phyloP scores from a whole-genome alignment of 2,113 vertebrate genomes.

The Myrmecophaga tridactyla region DNA sequence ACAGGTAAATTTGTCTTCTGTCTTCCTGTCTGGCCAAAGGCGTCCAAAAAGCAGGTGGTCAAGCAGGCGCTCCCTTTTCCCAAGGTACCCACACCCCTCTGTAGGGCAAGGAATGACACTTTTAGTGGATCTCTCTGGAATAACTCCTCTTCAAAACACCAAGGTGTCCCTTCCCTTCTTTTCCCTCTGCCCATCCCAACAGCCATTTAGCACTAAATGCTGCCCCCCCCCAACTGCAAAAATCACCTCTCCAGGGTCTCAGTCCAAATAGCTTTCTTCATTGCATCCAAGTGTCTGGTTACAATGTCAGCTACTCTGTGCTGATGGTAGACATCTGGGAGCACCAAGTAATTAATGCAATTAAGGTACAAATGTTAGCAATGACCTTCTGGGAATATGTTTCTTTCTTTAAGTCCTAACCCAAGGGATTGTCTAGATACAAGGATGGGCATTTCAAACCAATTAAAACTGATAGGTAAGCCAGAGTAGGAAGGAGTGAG shows the following conservation, averaged over 20 bases:
- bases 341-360: background rate
- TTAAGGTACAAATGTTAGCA: background rate
- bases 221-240: background rate
- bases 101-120: background rate
- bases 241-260: background rate
- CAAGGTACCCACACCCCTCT: background rate
- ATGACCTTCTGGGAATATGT: background rate
- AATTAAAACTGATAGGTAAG: background rate
- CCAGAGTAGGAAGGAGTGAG: background rate
- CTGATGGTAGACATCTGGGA: background rate
- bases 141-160: background rate
- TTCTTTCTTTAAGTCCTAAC: background rate
- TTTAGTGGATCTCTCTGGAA: background rate
- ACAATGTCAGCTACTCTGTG: background rate
- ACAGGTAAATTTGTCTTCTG: background rate
- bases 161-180: background rate
- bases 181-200: background rate
- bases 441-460: background rate
- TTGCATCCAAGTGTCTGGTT: background rate
- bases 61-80: background rate
- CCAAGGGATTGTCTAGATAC: background rate
- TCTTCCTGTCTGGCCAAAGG: background rate
- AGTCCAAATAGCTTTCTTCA: background rate
- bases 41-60: background rate
- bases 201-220: background rate